These are phyloP conservation scores for Apostichopus parvimensis DNA, from an alignment of 35 echinoderm and acorn worm genomes.

Conservation along the genomic window DNA sequence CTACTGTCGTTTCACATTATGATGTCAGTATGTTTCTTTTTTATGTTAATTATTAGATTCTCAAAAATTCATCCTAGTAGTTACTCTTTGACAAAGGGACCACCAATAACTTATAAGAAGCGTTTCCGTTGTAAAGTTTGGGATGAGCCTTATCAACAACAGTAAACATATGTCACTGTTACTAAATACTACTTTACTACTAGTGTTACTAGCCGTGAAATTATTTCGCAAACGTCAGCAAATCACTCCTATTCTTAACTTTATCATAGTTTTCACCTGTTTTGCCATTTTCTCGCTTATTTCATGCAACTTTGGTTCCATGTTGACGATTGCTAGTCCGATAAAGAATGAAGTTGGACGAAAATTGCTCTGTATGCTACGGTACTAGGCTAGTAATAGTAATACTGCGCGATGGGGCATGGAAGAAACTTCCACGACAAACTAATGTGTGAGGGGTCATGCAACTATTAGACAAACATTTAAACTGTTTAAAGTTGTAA, in stretches of 20 bases:
- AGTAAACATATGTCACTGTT: too few relatives aligned
- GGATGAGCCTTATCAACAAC: too few relatives aligned
- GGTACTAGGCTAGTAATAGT: background rate
- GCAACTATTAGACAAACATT: background rate
- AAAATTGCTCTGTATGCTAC: background rate
- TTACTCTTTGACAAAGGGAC: too few relatives aligned
- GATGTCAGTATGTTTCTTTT: too few relatives aligned
- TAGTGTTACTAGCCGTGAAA: too few relatives aligned
- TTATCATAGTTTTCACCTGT: background rate
- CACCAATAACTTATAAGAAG: too few relatives aligned
- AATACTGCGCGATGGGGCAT: background rate
- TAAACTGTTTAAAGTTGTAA: background rate
- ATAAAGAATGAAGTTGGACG: background rate
- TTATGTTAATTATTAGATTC: too few relatives aligned
- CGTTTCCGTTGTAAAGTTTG: too few relatives aligned
- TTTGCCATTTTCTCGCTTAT: background rate
- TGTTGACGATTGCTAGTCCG: background rate
- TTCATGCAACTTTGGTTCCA: background rate
- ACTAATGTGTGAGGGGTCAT: background rate
- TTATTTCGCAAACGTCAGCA: background rate
- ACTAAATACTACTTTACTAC: too few relatives aligned
- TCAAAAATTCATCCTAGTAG: too few relatives aligned
- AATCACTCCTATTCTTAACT: background rate
- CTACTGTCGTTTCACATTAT: too few relatives aligned
- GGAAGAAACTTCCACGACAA: background rate